A percentile compares a stretch with the other conserved stretches of the same genome.
These are phyloP conservation scores for Leptopterna dolabrata DNA, from an alignment of 2,888 invertebrate species.

Conservation along the genomic window DNA sequence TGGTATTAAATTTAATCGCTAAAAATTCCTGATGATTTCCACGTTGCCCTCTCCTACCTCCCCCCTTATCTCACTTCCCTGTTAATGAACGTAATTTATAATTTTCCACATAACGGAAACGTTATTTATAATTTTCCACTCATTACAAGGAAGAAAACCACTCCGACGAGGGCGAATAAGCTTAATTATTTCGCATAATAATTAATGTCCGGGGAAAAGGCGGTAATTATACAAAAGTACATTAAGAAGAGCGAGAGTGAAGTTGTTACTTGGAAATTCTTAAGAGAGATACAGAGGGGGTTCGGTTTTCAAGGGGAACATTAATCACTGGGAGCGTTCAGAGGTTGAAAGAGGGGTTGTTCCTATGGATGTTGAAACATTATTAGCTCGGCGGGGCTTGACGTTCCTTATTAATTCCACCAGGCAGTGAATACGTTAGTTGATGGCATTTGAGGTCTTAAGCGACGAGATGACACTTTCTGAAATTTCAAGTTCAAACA, in stretches of 20 bases:
- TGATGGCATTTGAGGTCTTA: not conserved
- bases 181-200: not conserved
- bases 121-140: not conserved
- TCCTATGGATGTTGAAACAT: not conserved
- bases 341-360: not conserved
- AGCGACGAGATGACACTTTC: too few relatives aligned
- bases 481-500: too few relatives aligned
- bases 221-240: not conserved
- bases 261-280: not conserved
- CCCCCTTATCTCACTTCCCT: too few relatives aligned
- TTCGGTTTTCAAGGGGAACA: not conserved
- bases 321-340: not conserved
- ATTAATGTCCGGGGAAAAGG: not conserved
- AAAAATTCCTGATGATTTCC: too few relatives aligned
- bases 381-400: not conserved
- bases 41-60: too few relatives aligned
- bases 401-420: not conserved
- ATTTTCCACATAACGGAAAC: not conserved
- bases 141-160: not conserved
- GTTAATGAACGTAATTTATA: not conserved
- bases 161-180: not conserved
- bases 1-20: too few relatives aligned
- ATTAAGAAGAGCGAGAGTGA: not conserved
- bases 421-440: not conserved
- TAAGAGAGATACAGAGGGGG: not conserved